Conservation (phyloP, 2,888 invertebrate species). For the Leptinotarsa peninsularis region DNA sequence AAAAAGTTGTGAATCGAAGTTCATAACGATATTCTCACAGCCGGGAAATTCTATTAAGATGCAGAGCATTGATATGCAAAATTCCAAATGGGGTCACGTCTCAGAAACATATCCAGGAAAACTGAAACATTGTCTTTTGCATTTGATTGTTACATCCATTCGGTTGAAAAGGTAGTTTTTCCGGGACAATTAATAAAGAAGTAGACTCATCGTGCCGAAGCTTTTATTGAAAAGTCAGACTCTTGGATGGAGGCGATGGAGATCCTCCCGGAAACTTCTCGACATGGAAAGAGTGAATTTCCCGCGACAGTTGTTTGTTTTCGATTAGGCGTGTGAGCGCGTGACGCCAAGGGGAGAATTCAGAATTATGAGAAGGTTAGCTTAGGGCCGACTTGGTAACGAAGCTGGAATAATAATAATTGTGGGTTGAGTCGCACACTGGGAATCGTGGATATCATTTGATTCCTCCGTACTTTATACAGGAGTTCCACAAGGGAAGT, state of each 20-base stretch:
- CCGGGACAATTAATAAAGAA: too few species aligned
- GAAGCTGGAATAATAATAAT: neutral
- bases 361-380: neutral
- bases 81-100: neutral
- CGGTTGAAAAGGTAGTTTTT: neutral
- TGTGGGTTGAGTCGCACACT: neutral
- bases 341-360: neutral
- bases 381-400: neutral
- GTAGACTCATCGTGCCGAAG: too few species aligned
- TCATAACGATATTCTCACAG: neutral
- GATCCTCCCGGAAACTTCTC: neutral
- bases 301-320: neutral
- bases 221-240: neutral
- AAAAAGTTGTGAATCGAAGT: too few species aligned
- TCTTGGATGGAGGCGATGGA: neutral
- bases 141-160: neutral
- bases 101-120: neutral
- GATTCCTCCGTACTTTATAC: too few species aligned
- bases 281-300: neutral
- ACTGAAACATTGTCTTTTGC: neutral
- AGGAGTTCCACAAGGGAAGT: too few species aligned
- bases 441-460: too few species aligned
- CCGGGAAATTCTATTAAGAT: slow-evolving; percentile 1
- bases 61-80: neutral
- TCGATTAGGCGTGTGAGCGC: neutral